phyloP scores from a whole-genome alignment of 2,113 vertebrate species.

The Tinamus guttatus region DNA sequence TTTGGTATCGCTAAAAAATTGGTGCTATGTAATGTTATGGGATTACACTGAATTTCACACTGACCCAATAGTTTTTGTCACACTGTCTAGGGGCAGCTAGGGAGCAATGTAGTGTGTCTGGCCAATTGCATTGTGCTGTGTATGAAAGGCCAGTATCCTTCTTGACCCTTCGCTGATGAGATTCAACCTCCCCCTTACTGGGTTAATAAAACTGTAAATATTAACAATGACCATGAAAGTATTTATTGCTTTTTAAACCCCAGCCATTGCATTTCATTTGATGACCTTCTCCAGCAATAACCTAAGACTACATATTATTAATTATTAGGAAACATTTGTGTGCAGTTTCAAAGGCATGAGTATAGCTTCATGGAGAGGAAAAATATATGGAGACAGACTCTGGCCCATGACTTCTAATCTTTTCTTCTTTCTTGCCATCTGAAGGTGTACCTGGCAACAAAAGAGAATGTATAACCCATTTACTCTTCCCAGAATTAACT shows the following conservation, averaged over 20 bases:
- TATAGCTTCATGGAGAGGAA: neutral
- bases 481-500: neutral
- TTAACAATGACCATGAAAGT: neutral
- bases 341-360: neutral
- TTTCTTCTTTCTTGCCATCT: neutral
- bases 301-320: neutral
- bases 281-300: neutral
- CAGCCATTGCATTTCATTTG: neutral
- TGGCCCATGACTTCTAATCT: neutral
- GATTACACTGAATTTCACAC: neutral
- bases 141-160: neutral
- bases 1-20: neutral
- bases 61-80: neutral
- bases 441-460: neutral
- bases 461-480: neutral
- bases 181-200: neutral
- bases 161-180: neutral
- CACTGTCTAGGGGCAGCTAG: neutral
- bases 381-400: neutral
- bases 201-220: conserved; percentile 27
- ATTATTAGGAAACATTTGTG: neutral
- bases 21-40: neutral
- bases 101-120: neutral
- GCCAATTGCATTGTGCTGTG: neutral
- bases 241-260: neutral